phyloP scores from a whole-genome alignment of 2,113 vertebrate species.

The Mustela lutreola region DNA sequence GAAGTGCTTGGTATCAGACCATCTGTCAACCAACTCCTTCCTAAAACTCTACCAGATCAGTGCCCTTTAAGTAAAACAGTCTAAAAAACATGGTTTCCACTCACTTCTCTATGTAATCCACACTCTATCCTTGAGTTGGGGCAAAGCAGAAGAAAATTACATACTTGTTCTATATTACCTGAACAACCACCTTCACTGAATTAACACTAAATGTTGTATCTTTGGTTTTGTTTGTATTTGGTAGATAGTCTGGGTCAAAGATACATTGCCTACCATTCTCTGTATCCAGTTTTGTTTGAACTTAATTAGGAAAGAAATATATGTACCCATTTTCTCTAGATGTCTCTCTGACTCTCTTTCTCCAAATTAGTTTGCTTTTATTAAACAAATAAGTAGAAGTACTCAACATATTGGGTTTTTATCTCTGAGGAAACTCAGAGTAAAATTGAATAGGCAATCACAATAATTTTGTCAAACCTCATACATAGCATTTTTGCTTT shows the following conservation, averaged over 20 bases:
- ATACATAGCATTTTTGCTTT: constrained; percentile 59
- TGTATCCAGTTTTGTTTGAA: background rate
- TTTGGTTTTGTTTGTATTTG: constrained; percentile 37
- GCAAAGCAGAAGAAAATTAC: background rate
- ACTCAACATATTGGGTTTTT: background rate
- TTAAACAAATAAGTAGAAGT: constrained; percentile 15
- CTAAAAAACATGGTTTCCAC: background rate
- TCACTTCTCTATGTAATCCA: background rate
- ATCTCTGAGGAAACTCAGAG: background rate
- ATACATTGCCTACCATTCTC: background rate
- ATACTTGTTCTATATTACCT: background rate
- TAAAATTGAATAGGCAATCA: constrained; percentile 51
- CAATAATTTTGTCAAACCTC: constrained; percentile 31
- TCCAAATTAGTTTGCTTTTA: constrained; percentile 57
- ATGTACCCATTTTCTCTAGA: background rate
- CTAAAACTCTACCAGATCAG: background rate
- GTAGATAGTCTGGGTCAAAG: background rate
- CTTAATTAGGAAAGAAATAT: background rate
- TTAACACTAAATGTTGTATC: background rate
- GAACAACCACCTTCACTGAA: background rate
- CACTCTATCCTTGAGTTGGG: background rate
- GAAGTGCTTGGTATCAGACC: background rate
- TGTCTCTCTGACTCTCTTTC: background rate
- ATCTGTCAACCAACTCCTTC: background rate
- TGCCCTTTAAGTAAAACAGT: background rate